These are phyloP conservation scores for Bufo gargarizans DNA, from an alignment of 2,113 vertebrate species.

Conservation along the genomic window DNA sequence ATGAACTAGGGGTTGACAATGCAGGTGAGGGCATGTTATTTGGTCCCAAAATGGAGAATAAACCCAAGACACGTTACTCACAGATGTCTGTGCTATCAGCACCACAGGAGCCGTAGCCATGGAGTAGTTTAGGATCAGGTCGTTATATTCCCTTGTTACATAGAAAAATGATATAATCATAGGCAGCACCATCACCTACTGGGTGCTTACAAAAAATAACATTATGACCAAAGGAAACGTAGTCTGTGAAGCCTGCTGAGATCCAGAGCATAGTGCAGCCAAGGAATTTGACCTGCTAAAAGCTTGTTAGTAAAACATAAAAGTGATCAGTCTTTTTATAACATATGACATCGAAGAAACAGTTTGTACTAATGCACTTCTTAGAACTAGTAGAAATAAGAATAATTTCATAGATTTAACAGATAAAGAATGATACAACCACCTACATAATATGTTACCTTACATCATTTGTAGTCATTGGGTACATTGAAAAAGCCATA, in stretches of 20 bases:
- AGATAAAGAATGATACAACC: neutral
- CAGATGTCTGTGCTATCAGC: neutral
- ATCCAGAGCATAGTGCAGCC: slow-evolving; percentile 6
- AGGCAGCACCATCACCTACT: neutral
- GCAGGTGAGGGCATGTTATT: neutral
- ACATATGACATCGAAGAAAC: slow-evolving; percentile 4
- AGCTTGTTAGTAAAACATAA: slow-evolving; percentile 24
- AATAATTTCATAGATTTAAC: neutral
- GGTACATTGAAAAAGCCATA: neutral
- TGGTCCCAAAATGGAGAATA: neutral
- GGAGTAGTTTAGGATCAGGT: neutral
- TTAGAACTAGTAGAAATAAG: neutral
- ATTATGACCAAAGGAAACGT: neutral
- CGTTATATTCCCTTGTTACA: neutral
- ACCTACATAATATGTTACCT: neutral
- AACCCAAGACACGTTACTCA: neutral
- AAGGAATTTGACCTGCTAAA: slow-evolving; percentile 24
- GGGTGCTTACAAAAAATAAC: slow-evolving; percentile 9
- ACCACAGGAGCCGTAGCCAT: neutral
- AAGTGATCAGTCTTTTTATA: slow-evolving; percentile 24
- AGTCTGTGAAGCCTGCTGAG: slow-evolving; percentile 25
- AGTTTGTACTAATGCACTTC: neutral
- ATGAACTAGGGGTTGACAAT: neutral
- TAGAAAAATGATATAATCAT: neutral
- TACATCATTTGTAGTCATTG: neutral